Conservation (phyloP, 92 coral and sea anemone species). For the Palythoa heliodiscus region DNA sequence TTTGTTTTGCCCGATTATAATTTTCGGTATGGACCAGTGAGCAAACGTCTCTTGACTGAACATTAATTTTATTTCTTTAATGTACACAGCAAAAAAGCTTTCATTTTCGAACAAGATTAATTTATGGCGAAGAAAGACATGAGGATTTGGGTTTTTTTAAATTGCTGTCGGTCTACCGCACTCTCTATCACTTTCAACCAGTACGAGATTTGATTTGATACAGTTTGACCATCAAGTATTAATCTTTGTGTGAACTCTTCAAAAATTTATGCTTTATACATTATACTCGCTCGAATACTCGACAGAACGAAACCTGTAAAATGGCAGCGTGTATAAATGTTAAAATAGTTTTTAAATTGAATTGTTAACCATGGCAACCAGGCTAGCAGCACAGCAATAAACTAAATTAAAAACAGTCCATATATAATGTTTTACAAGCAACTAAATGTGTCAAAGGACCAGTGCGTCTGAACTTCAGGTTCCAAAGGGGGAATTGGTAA, state of each 20-base stretch:
- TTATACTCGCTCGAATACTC: neutral
- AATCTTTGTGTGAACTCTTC: conserved; percentile 16
- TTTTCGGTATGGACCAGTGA: neutral
- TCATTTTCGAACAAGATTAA: neutral
- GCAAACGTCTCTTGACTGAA: neutral
- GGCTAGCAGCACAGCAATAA: neutral
- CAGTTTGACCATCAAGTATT: conserved; percentile 13
- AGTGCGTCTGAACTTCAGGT: no score
- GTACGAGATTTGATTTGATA: neutral
- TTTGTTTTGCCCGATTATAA: neutral
- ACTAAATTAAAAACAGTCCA: no score
- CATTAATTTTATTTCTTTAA: neutral
- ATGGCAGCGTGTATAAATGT: neutral
- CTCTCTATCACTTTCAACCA: neutral
- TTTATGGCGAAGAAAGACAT: neutral
- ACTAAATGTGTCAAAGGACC: no score
- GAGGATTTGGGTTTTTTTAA: neutral
- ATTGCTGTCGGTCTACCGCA: conserved; percentile 2
- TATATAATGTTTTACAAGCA: no score
- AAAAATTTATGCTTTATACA: conserved; percentile 18
- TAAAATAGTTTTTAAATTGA: conserved; percentile 14
- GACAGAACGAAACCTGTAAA: neutral
- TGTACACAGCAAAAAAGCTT: neutral
- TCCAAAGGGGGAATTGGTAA: no score
- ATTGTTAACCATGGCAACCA: conserved; percentile 8